Percentiles rank a stretch among this genome's conserved stretches.
Conservation (phyloP, 1,140 invertebrate genomes). For the Brachionus paranguensis region DNA sequence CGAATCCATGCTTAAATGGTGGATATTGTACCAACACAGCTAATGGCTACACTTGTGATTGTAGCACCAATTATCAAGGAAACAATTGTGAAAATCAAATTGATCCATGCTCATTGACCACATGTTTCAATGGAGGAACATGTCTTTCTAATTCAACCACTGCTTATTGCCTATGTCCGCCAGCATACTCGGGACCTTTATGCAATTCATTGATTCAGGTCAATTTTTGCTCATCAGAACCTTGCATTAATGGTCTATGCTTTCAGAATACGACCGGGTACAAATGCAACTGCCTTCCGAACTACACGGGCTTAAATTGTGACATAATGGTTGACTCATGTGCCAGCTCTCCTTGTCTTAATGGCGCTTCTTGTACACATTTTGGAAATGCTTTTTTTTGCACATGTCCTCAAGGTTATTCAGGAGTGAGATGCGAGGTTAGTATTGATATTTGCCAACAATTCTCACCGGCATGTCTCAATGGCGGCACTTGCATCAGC, state of each 20-base stretch:
- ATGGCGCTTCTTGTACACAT: constrained; percentile 37
- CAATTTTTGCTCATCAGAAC: neutral
- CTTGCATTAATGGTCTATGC: constrained; percentile 24
- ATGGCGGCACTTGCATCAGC: constrained; percentile 68
- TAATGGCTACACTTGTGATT: constrained; percentile 43
- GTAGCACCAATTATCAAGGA: constrained; percentile 42
- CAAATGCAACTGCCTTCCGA: constrained; percentile 45
- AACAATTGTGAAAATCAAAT: constrained; percentile 37
- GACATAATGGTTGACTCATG: constrained; percentile 43
- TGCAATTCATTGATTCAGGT: neutral
- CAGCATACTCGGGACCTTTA: neutral
- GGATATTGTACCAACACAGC: constrained; percentile 42
- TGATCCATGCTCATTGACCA: constrained; percentile 38
- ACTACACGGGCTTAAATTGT: constrained; percentile 47
- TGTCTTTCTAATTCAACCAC: neutral
- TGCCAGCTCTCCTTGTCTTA: constrained; percentile 44
- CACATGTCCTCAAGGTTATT: constrained; percentile 16
- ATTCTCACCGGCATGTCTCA: constrained; percentile 64
- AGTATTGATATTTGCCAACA: neutral
- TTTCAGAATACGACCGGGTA: neutral
- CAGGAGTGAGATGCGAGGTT: constrained; percentile 40
- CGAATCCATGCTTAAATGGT: constrained; percentile 45
- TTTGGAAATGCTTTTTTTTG: neutral
- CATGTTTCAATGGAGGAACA: constrained; percentile 39
- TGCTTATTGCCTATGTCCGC: constrained; percentile 4